These are phyloP conservation scores for Drosophila mettleri DNA, from an alignment of 2,888 invertebrate genomes.

Conservation along the genomic window DNA sequence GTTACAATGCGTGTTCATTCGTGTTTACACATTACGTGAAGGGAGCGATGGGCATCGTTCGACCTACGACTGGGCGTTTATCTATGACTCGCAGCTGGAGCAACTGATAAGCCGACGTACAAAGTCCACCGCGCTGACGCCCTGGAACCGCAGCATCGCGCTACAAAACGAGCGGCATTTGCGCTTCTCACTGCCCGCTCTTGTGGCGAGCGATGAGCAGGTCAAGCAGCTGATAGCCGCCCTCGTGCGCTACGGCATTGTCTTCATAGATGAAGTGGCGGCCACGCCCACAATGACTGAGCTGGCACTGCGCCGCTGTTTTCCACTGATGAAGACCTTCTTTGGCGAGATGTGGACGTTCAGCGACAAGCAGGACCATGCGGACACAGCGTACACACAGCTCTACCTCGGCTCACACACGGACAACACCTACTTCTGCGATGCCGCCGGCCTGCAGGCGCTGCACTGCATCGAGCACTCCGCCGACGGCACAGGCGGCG, in stretches of 20 bases:
- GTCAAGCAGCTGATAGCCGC: conserved; percentile 85
- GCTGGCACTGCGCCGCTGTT: conserved; percentile 86
- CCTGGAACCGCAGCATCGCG: conserved; percentile 86
- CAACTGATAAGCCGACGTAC: conserved; percentile 57
- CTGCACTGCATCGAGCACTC: conserved; percentile 87
- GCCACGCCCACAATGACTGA: conserved; percentile 83
- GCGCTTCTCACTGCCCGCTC: conserved; percentile 85
- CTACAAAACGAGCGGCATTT: conserved; percentile 83
- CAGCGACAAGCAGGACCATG: conserved; percentile 86
- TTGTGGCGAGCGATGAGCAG: conserved; percentile 85
- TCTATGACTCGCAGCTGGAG: conserved; percentile 65
- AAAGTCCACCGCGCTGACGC: conserved; percentile 76
- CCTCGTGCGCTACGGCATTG: conserved; percentile 82
- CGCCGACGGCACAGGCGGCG: conserved; percentile 88
- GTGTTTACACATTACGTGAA: conserved; percentile 5
- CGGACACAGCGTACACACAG: conserved; percentile 91
- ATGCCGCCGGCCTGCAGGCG: conserved; percentile 89
- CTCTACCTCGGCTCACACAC: conserved; percentile 90
- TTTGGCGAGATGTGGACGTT: conserved; percentile 92
- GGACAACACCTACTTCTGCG: conserved; percentile 91
- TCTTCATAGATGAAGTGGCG: conserved; percentile 83
- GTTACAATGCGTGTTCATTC: neutral
- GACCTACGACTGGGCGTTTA: conserved; percentile 50
- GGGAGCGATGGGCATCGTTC: conserved; percentile 63
- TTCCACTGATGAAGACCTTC: conserved; percentile 89